Percentiles rank a stretch among this genome's conserved stretches.
Evolutionary conservation across 35 echinoderm and acorn worm species (phyloP).

Genomic region (Lytechinus variegatus): DNA sequence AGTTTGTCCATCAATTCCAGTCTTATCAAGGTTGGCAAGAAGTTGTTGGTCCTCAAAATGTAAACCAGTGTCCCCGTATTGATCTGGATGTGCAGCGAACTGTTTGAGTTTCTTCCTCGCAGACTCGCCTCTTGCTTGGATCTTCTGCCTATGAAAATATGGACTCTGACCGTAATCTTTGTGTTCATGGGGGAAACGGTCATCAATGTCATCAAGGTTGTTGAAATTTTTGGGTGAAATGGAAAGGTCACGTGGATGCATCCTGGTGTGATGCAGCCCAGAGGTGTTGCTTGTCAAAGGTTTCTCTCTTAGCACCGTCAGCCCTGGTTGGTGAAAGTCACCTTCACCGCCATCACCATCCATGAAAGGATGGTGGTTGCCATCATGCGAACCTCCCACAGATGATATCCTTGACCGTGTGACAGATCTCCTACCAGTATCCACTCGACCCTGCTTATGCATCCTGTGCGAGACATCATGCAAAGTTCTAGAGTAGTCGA

Average conservation of each 20-base stretch:
- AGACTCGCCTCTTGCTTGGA: background rate
- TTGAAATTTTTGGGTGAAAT: background rate
- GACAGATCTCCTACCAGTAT: background rate
- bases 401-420: background rate
- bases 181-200: background rate
- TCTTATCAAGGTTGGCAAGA: background rate
- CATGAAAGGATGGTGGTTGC: background rate
- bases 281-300: background rate
- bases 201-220: background rate
- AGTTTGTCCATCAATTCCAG: background rate
- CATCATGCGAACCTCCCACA: background rate
- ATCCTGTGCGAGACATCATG: background rate
- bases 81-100: background rate
- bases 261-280: background rate
- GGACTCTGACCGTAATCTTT: background rate
- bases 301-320: background rate
- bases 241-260: background rate
- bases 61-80: background rate
- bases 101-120: background rate
- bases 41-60: background rate
- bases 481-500: background rate
- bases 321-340: background rate
- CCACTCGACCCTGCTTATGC: background rate
- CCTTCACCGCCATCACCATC: background rate
- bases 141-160: background rate